Conservation (phyloP, 2,888 invertebrate genomes). For the Idaea dimidiata region DNA sequence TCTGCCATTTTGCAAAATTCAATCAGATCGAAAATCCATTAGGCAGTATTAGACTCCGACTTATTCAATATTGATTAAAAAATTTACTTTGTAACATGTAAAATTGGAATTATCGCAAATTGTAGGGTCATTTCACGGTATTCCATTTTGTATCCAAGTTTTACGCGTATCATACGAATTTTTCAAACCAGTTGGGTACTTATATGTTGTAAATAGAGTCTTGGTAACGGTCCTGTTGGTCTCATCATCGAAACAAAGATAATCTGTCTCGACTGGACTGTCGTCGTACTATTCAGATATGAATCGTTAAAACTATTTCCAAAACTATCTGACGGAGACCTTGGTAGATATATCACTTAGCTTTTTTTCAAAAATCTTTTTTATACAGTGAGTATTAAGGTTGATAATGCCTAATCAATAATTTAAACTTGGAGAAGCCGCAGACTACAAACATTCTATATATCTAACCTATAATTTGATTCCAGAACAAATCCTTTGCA, state of each 20-base stretch:
- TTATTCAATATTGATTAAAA: neutral
- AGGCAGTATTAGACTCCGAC: neutral
- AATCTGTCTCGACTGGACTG: neutral
- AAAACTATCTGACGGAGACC: neutral
- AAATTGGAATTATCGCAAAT: neutral
- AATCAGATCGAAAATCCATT: slow-evolving; percentile 1
- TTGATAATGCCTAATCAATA: neutral
- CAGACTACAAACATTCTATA: neutral
- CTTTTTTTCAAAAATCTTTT: neutral
- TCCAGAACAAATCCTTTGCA: too few relatives aligned
- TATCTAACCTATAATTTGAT: neutral
- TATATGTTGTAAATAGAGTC: neutral
- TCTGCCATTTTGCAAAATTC: neutral
- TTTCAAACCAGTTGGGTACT: neutral
- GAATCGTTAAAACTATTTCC: neutral
- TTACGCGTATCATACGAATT: too few relatives aligned
- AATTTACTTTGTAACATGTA: neutral
- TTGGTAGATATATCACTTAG: neutral
- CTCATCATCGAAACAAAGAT: neutral
- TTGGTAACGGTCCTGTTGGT: neutral
- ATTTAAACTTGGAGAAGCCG: neutral
- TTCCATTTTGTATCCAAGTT: slow-evolving; percentile 3
- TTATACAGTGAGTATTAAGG: neutral
- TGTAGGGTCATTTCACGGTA: neutral
- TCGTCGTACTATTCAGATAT: neutral